phyloP scores from a whole-genome alignment of 53 echinoderm and acorn worm genomes.

The Temnopleurus reevesii region DNA sequence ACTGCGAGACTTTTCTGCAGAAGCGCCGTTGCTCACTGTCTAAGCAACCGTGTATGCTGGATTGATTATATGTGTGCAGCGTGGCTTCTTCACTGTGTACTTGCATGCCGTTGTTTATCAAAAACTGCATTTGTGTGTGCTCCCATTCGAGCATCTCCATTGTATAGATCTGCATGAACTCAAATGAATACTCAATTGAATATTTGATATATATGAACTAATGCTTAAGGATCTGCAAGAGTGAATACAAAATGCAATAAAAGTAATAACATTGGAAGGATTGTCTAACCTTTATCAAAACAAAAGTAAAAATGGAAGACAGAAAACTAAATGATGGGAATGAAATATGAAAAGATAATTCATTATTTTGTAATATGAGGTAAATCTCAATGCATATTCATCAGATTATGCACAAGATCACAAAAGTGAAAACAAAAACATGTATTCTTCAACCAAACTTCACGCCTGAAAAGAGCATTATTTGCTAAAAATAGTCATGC shows the following conservation, averaged over 20 bases:
- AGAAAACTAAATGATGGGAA: neutral
- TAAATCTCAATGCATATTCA: too few relatives aligned
- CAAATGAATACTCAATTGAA: neutral
- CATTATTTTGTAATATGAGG: too few relatives aligned
- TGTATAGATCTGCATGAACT: conserved; percentile 5
- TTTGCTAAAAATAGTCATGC: too few relatives aligned
- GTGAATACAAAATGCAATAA: neutral
- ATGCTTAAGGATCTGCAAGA: neutral
- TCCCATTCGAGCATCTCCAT: neutral
- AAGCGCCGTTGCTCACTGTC: neutral
- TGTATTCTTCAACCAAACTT: too few relatives aligned
- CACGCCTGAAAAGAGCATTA: too few relatives aligned
- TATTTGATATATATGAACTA: neutral
- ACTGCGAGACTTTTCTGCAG: conserved; percentile 32
- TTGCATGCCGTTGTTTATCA: conserved; percentile 15
- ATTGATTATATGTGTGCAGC: conserved; percentile 47
- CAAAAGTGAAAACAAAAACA: too few relatives aligned
- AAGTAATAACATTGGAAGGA: too few relatives aligned
- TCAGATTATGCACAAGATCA: too few relatives aligned
- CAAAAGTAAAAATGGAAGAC: neutral
- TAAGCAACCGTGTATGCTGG: conserved; percentile 15
- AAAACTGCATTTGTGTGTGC: conserved; percentile 2
- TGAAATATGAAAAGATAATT: neutral
- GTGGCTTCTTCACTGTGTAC: neutral
- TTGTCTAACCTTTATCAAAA: neutral